Percentiles rank a stretch among this genome's conserved stretches.
Evolutionary conservation across 2,797 vertebrate genomes (phyloP).

Genomic region (Petrocephalus sullivani): DNA sequence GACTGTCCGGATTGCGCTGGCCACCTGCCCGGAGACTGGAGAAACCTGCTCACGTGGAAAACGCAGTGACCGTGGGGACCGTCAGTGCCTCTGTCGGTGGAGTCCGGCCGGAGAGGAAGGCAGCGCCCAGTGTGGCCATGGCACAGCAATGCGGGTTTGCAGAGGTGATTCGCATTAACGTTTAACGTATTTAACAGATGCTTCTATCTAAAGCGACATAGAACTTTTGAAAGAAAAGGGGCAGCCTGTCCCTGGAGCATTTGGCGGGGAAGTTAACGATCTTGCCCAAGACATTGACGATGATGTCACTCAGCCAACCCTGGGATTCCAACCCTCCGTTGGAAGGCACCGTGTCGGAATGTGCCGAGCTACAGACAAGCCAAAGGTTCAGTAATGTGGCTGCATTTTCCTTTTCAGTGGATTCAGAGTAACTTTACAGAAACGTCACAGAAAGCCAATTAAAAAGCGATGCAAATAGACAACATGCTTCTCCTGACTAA

Average conservation of each 20-base stretch:
- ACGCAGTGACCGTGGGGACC: conserved; percentile 18
- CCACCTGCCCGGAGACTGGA: conserved; percentile 24
- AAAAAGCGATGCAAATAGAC: background rate
- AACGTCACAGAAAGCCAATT: background rate
- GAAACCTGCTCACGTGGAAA: conserved; percentile 10
- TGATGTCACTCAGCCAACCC: background rate
- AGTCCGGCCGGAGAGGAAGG: background rate
- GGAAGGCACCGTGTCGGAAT: background rate
- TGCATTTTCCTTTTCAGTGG: background rate
- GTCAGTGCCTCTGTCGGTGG: background rate
- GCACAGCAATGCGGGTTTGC: background rate
- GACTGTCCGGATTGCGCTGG: conserved; percentile 19
- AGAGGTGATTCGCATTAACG: background rate
- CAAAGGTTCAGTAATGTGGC: background rate
- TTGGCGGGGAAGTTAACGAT: background rate
- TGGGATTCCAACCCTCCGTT: background rate
- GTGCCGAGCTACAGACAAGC: background rate
- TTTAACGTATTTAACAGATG: background rate
- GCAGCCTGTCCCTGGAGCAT: background rate
- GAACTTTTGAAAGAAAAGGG: background rate
- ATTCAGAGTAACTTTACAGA: background rate
- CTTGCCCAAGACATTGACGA: background rate
- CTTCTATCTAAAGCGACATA: background rate
- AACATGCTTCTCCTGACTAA: background rate
- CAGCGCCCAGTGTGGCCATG: background rate